Evolutionary conservation across 1,140 invertebrate genomes (phyloP).

Genomic region (Drosophila fuyamai): DNA sequence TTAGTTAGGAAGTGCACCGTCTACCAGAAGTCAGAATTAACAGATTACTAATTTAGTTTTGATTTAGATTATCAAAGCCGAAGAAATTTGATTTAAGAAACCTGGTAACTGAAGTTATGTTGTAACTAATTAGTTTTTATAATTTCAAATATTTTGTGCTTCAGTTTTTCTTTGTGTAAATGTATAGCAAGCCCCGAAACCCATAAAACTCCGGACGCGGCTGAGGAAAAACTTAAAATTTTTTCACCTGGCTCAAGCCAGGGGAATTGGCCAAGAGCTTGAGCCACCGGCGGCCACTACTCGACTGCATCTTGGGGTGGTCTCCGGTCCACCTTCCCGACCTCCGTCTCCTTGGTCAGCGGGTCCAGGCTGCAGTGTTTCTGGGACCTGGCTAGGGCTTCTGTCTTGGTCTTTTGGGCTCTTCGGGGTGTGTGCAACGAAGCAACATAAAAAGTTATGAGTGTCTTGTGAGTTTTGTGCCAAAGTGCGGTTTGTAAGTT

Average conservation of each 20-base stretch:
- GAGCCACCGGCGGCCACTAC: slow-evolving; percentile 54
- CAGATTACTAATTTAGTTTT: too few relatives aligned
- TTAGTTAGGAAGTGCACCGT: too few relatives aligned
- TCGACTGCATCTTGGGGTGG: slow-evolving; percentile 66
- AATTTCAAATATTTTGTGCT: too few relatives aligned
- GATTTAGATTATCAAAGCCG: too few relatives aligned
- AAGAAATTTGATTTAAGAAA: too few relatives aligned
- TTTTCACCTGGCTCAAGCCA: slow-evolving; percentile 28
- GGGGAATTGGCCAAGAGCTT: slow-evolving; percentile 75
- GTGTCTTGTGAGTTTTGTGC: slow-evolving; percentile 82
- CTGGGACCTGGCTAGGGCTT: slow-evolving; percentile 20
- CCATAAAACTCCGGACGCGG: slow-evolving; percentile 49
- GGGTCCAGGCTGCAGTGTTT: slow-evolving; percentile 20
- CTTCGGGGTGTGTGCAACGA: slow-evolving; percentile 68
- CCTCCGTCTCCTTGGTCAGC: slow-evolving; percentile 43
- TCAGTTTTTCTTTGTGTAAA: slow-evolving; percentile 5
- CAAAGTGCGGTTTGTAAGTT: slow-evolving; percentile 81
- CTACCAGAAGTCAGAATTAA: too few relatives aligned
- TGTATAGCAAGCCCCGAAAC: slow-evolving; percentile 18
- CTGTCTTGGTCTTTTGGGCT: slow-evolving; percentile 19
- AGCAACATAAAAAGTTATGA: slow-evolving; percentile 82
- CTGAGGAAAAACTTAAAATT: slow-evolving; percentile 36
- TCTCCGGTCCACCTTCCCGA: slow-evolving; percentile 21
- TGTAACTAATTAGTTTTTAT: neutral
- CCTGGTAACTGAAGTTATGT: too few relatives aligned